Evolutionary conservation across 2,113 vertebrate species (phyloP).

Genomic region (Rhinichthys klamathensis): DNA sequence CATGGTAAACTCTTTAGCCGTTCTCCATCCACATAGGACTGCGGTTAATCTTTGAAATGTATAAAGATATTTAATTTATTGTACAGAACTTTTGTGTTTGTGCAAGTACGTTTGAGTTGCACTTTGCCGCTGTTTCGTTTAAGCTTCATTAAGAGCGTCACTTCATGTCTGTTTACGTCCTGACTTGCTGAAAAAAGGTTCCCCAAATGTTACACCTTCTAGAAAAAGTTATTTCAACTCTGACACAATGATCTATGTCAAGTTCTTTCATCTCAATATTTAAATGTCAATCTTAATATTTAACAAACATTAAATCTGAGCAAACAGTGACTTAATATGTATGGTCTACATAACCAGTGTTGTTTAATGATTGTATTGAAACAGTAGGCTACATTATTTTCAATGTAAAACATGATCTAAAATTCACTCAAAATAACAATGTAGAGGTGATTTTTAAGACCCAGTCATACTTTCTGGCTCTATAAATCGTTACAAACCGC

Average conservation of each 20-base stretch:
- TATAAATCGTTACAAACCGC: neutral
- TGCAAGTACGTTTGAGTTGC: conserved; percentile 1
- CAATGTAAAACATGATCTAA: neutral
- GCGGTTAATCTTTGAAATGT: conserved; percentile 29
- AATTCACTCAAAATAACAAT: neutral
- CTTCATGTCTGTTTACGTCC: neutral
- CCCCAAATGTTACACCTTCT: neutral
- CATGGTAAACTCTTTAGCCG: conserved; percentile 7
- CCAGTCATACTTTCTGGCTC: neutral
- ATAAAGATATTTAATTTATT: conserved; percentile 15
- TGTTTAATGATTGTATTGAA: conserved; percentile 23
- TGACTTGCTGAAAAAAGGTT: conserved; percentile 3
- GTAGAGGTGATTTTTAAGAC: neutral
- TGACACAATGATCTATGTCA: neutral
- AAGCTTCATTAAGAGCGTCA: neutral
- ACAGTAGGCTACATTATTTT: neutral
- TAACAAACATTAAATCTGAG: neutral
- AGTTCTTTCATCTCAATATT: neutral
- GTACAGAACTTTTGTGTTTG: conserved; percentile 18
- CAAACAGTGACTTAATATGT: conserved; percentile 13
- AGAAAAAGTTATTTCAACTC: neutral
- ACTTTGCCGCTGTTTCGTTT: neutral
- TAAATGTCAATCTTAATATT: conserved; percentile 25
- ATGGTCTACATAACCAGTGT: neutral
- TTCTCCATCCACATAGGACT: conserved; percentile 10